A percentile compares a stretch with the other conserved stretches of the same genome.
Evolutionary conservation across 1,140 invertebrate species (phyloP).

Genomic region (Ephestia elutella): DNA sequence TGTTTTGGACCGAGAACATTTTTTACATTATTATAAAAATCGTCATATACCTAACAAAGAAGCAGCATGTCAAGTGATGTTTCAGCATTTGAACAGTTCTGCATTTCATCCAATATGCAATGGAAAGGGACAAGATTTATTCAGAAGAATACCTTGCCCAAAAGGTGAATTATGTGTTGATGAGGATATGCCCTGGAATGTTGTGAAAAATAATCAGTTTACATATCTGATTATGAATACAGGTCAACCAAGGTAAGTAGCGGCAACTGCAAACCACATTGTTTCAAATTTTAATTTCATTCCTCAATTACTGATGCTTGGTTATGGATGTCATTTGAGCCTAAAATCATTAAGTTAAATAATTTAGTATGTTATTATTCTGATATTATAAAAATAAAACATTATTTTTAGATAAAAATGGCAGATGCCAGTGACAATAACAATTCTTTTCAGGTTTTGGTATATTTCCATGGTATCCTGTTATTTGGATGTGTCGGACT

Average conservation of each 20-base stretch:
- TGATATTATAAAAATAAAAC: too few relatives aligned
- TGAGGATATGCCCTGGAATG: slow-evolving; percentile 89
- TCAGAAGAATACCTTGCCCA: slow-evolving; percentile 91
- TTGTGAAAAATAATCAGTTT: slow-evolving; percentile 92
- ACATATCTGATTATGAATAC: slow-evolving; percentile 94
- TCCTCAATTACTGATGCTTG: too few relatives aligned
- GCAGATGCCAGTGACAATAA: too few relatives aligned
- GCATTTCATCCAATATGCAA: slow-evolving; percentile 90
- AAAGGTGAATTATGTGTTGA: slow-evolving; percentile 86
- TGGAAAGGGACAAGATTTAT: slow-evolving; percentile 88
- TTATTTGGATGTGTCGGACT: slow-evolving; percentile 84
- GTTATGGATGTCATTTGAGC: too few relatives aligned
- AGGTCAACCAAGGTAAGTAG: slow-evolving; percentile 89
- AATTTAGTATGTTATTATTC: too few relatives aligned
- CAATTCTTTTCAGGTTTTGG: slow-evolving; percentile 87
- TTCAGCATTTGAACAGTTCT: slow-evolving; percentile 85
- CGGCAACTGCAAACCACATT: too few relatives aligned
- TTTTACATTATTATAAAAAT: slow-evolving; percentile 92
- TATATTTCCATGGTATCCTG: slow-evolving; percentile 96
- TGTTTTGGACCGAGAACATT: slow-evolving; percentile 89
- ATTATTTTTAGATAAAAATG: too few relatives aligned
- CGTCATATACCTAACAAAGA: slow-evolving; percentile 77
- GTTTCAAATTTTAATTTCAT: neutral
- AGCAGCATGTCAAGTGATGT: slow-evolving; percentile 87
- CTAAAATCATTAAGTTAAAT: too few relatives aligned